Conservation (phyloP, 1,140 invertebrate genomes). For the Drosophila nigromelanica region DNA sequence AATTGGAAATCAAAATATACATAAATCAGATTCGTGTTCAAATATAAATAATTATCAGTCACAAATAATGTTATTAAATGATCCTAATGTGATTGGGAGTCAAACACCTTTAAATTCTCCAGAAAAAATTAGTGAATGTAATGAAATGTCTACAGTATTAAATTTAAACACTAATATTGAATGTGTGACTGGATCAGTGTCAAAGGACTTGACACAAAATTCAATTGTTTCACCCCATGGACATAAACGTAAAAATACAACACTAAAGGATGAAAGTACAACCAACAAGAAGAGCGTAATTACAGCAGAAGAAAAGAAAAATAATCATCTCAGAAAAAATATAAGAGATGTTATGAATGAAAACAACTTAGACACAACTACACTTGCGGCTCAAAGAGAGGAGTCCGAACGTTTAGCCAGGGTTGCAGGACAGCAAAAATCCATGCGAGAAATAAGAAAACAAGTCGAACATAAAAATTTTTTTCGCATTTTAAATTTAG, state of each 20-base stretch:
- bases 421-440: constrained; percentile 93
- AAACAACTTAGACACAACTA: constrained; percentile 95
- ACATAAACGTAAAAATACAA: constrained; percentile 29
- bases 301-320: constrained; percentile 85
- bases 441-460: constrained; percentile 88
- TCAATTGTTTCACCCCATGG: constrained; percentile 11
- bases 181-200: constrained; percentile 1
- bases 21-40: constrained; percentile 15
- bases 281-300: constrained; percentile 28
- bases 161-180: constrained; percentile 7
- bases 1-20: constrained; percentile 15
- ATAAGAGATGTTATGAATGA: constrained; percentile 97
- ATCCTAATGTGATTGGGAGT: constrained; percentile 1
- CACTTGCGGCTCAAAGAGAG: constrained; percentile 95
- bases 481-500: constrained; percentile 85
- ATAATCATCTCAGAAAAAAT: constrained; percentile 90
- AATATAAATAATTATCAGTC: constrained; percentile 31
- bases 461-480: constrained; percentile 81
- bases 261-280: constrained; percentile 28
- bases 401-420: constrained; percentile 93
- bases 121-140: constrained; percentile 11
- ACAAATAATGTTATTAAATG: constrained; percentile 16
- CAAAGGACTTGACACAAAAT: constrained; percentile 5
- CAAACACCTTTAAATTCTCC: constrained; percentile 10
- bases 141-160: constrained; percentile 24